phyloP scores from a whole-genome alignment of 2,797 vertebrate species.

The Peromyscus attwateri region DNA sequence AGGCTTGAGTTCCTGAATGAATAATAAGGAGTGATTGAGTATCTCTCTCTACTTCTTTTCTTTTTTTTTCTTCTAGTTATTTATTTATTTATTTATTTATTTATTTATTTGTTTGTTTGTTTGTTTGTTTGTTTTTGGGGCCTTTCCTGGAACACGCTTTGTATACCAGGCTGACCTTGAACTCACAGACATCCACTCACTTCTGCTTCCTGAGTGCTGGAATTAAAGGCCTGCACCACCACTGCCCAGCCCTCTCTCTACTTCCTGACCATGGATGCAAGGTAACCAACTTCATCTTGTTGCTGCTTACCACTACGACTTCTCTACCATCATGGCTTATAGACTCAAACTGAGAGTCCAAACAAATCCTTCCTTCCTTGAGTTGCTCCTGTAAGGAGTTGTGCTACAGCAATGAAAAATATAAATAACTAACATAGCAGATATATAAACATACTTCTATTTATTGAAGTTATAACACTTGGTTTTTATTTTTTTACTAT shows the following conservation, averaged over 20 bases:
- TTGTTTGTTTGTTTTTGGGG: background rate
- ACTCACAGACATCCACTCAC: background rate
- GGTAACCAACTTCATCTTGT: background rate
- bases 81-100: background rate
- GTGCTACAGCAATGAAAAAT: background rate
- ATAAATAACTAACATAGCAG: background rate
- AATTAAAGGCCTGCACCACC: background rate
- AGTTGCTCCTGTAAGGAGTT: background rate
- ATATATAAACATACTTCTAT: background rate
- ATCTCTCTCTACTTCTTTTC: background rate
- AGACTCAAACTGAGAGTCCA: background rate
- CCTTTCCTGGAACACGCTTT: background rate
- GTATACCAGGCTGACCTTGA: background rate
- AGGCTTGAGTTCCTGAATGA: background rate
- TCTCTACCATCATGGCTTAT: background rate
- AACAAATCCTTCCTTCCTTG: background rate
- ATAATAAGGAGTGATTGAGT: background rate
- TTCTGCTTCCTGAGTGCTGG: background rate
- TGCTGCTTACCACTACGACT: too few species aligned
- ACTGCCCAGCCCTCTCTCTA: background rate
- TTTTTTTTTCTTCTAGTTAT: background rate
- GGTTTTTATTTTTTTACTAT: background rate
- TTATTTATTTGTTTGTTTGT: too few species aligned
- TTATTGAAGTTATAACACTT: background rate
- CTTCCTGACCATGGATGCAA: background rate